A percentile compares a stretch with the other conserved stretches of the same genome.
phyloP scores from a whole-genome alignment of 2,888 invertebrate species.

The Amiota communis region DNA sequence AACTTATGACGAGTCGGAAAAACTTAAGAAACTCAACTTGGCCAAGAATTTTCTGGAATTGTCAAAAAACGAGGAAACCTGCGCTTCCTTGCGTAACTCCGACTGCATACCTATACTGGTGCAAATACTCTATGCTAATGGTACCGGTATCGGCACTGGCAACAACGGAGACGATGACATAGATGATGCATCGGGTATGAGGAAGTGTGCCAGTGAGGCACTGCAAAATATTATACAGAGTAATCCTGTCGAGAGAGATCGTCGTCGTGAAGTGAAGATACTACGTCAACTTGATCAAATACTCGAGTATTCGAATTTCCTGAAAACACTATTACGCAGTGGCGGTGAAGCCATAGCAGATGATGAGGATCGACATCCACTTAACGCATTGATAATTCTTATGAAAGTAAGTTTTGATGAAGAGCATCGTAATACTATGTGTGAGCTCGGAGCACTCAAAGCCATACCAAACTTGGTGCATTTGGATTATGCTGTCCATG shows the following conservation, averaged over 20 bases:
- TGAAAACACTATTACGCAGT: slow-evolving; percentile 77
- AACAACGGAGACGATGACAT: slow-evolving; percentile 52
- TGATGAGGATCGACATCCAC: slow-evolving; percentile 88
- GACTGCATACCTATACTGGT: slow-evolving; percentile 94
- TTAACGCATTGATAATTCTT: slow-evolving; percentile 90
- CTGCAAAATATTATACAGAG: slow-evolving; percentile 94
- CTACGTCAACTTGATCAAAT: slow-evolving; percentile 91
- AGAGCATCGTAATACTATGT: slow-evolving; percentile 96
- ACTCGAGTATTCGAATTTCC: slow-evolving; percentile 86
- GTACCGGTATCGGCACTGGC: slow-evolving; percentile 78
- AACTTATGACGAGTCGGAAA: slow-evolving; percentile 76
- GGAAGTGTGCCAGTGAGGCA: slow-evolving; percentile 89
- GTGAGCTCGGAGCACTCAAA: slow-evolving; percentile 94
- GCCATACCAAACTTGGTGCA: slow-evolving; percentile 93
- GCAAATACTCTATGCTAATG: slow-evolving; percentile 90
- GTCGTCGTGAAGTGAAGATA: slow-evolving; percentile 91
- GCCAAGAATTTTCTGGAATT: slow-evolving; percentile 91
- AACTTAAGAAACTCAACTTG: slow-evolving; percentile 90
- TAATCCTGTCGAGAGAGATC: slow-evolving; percentile 92
- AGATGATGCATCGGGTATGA: slow-evolving; percentile 66
- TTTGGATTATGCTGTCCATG: slow-evolving; percentile 91
- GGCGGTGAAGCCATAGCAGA: slow-evolving; percentile 77
- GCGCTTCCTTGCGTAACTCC: slow-evolving; percentile 92
- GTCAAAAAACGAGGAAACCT: slow-evolving; percentile 92
- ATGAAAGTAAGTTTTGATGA: slow-evolving; percentile 99